These are phyloP conservation scores for Chlorodrepanis virens DNA, from an alignment of 2,113 vertebrate genomes.

Conservation along the genomic window DNA sequence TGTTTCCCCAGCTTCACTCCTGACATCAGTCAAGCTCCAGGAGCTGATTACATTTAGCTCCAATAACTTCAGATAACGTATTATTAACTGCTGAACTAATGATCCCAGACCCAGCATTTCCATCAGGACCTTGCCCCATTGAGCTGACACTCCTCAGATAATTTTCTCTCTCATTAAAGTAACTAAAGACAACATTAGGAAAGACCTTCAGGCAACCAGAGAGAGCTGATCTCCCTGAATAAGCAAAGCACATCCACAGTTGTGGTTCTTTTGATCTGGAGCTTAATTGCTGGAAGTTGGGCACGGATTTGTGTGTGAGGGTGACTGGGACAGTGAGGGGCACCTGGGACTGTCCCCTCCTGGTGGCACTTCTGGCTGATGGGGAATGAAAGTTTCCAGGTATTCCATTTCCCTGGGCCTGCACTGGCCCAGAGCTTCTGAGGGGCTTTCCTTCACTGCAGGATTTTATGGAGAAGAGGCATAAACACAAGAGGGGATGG, in stretches of 20 bases:
- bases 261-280: neutral
- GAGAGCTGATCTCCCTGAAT: neutral
- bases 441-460: neutral
- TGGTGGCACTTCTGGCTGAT: neutral
- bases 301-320: accelerated
- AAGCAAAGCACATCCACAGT: neutral
- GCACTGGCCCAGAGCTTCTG: neutral
- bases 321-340: neutral
- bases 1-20: neutral
- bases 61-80: conserved; percentile 2
- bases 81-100: conserved; percentile 36
- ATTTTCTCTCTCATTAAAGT: conserved; percentile 47
- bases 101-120: neutral
- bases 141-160: conserved; percentile 27
- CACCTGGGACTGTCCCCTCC: neutral
- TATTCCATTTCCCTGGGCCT: neutral
- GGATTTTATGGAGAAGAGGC: neutral
- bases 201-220: conserved; percentile 20
- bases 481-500: neutral
- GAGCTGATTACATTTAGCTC: conserved; percentile 36
- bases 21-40: neutral
- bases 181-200: conserved; percentile 41
- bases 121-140: neutral
- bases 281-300: neutral
- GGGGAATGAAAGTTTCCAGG: accelerated